Base-by-base conservation (phyloP, 2,113 vertebrate genomes). In the Sander lucioperca region DNA sequence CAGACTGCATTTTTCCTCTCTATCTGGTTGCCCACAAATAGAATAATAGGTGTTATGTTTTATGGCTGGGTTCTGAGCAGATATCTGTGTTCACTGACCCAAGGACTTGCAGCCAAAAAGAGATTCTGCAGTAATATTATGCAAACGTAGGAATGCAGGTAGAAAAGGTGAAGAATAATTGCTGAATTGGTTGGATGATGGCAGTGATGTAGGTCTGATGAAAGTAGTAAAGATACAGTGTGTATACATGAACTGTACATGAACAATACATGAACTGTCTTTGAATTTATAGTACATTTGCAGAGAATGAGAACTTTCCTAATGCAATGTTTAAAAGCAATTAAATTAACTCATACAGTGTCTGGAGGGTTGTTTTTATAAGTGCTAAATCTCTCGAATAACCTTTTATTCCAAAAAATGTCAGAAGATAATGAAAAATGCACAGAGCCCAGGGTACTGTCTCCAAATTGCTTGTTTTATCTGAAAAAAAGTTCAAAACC, bases 21-120 rank as follows among this genome's bases (percentile, higher is more conserved):
- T 69, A 62, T 89, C 67, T 82, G 80, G 62, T 80, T 84, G 66
- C 77, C 85, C 87, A 78, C 81, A 86, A 90, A 88, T 76, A 76
- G 39, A 87, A 76, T 83, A 89, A 89, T 80, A 87, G 48, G 79
- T 74, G 70, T 77, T 79, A 51, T 77, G 67, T 88, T 75, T 66
- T 79, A 48, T 43, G 66, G 57, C 43, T 30, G 45, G 23, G 47
- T 47, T 50, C 54, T 56, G 50, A 84, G 36, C 12, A 72, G 65
- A 51, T 58, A 61, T 59, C 58, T 61, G 16, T 79, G 73, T 87
- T 85, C 16, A 80, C 45, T 25, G 62, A 74, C 33, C 1, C 30
- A 2, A 50, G 18, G 18, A n/a, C 64, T 74, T 68, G 4, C 21
- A 67, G 62, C n/a, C 30, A 4, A 47, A 58, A 85, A 48, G 6